Base-by-base conservation (phyloP, 2,797 vertebrate genomes). In the Gambusia yucatana region DNA sequence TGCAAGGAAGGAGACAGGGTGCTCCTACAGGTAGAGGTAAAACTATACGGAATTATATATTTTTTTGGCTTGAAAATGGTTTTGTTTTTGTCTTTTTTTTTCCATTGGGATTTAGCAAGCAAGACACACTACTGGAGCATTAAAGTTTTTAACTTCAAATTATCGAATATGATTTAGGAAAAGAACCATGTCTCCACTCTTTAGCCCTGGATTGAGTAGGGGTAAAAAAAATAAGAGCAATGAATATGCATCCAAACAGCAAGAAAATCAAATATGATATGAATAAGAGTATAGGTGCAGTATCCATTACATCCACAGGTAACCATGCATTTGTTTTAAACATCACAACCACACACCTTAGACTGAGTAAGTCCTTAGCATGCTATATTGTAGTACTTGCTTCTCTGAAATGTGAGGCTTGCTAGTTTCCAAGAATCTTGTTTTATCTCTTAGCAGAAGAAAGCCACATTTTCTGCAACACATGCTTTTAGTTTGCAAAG, bases 1-100 rank as follows among this genome's bases (percentile, higher is more conserved):
- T 83, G 72, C 87, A 86, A 84, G 28, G 73, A 78, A 0, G 88
- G 44, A 0, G 72, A 77, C 0, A 63, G 7, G 3, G 88, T 92
- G 14, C 10, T 82, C 33, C 86, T 96, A 6, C 77, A 78, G 25
- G 65, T 94, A 14, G 92, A 95, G 93, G 96, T 96, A 92, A 82
- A 43, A 52, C n/a, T 10, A 2, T 13, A 2, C 3, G 8, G 48
- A n/a, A 33, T 25, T 13, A 73, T 69, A 28, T 0, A 65, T 25
- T 39, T 22, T 50, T 41, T 41, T 67, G 36, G 20, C 39, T 41
- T 10, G 6, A 20, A 36, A 33, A 9, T 22, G 7, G 20, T 65
- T 39, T 20, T 20, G 41, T 44, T 44, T 11, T 3, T 9, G 36
- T 47, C 4, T 47, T 47, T 44, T 1, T 22, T 22, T 36, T 22